Evolutionary conservation across 1,140 invertebrate species (phyloP).

Genomic region (Drosophila sechellia): DNA sequence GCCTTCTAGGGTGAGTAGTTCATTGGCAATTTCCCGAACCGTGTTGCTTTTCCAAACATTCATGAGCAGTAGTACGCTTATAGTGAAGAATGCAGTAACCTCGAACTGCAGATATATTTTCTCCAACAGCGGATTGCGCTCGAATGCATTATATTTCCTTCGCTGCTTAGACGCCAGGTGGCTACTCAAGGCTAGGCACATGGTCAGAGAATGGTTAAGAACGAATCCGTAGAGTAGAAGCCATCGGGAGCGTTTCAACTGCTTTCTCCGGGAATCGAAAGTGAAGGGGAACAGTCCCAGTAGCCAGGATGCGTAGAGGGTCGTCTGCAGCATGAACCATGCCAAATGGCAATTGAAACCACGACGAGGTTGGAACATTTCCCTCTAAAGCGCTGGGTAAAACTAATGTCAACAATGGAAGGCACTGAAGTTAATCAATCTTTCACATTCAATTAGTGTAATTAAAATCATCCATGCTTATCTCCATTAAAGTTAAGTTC

Average conservation of each 20-base stretch:
- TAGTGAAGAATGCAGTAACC: neutral
- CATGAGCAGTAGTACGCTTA: neutral
- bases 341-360: neutral
- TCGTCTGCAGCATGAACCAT: neutral
- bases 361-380: neutral
- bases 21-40: slow-evolving; percentile 19
- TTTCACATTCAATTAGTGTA: too few relatives aligned
- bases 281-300: slow-evolving; percentile 56
- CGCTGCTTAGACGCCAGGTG: neutral
- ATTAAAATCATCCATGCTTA: too few relatives aligned
- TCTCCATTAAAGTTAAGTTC: too few relatives aligned
- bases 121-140: slow-evolving; percentile 29
- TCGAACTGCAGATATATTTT: slow-evolving; percentile 1
- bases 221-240: slow-evolving; percentile 41
- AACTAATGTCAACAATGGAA: neutral
- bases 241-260: slow-evolving; percentile 21
- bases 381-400: neutral
- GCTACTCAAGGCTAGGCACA: neutral
- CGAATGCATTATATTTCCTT: neutral
- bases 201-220: neutral
- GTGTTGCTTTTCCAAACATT: slow-evolving; percentile 22
- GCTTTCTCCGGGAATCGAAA: slow-evolving; percentile 3
- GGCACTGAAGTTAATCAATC: too few relatives aligned
- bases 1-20: neutral
- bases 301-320: slow-evolving; percentile 30